Base-by-base conservation (phyloP, 2,113 vertebrate genomes). In the Myotis lucifugus region DNA sequence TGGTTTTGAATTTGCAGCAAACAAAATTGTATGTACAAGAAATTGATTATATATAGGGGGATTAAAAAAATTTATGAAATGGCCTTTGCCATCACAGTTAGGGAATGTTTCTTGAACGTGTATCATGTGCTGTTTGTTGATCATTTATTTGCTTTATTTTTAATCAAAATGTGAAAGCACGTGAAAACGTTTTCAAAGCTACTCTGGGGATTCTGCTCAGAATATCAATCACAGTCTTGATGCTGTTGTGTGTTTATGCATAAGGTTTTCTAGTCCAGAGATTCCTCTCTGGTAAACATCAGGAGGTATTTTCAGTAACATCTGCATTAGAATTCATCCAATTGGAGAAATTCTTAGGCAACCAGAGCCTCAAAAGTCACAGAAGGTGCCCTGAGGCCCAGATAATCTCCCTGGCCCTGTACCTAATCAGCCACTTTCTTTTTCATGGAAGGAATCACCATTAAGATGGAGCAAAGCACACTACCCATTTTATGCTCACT, bases 91-190 rank as follows among this genome's bases (percentile, higher is more conserved):
- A 25, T 64, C 25, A 59, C 15, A 17, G 21, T 40, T 83, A 67
- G 87, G 42, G 86, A 14, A 12, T 1, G 59, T 96, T 78, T 76
- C 54, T 90, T 50, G 32, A 94, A 11, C 1, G 18, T 56, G 4
- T 27, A 27, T 25, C 15, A 10, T 59, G 18, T 73, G 19, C 74
- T 48, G 25, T 69, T 69, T 85, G 18, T 90, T 84, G 46, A 69
- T 69, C 29, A n/a, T 48, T 67, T 61, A 14, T 56, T 96, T 85
- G 32, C 15, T 91, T 93, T 91, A 37, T 76, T 79, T 95, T n/a
- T 88, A 82, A 72, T 93, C 48, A 88, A 85, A 96, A 72, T 78
- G 52, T 42, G 27, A 90, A 88, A 59, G 10, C 14, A 15, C 15
- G 14, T 48, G 69, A 88, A 96, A 69, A 88, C 70, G 40, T 52